Evolutionary conservation across 2,888 invertebrate genomes (phyloP).

Genomic region (Tenodera sinensis): DNA sequence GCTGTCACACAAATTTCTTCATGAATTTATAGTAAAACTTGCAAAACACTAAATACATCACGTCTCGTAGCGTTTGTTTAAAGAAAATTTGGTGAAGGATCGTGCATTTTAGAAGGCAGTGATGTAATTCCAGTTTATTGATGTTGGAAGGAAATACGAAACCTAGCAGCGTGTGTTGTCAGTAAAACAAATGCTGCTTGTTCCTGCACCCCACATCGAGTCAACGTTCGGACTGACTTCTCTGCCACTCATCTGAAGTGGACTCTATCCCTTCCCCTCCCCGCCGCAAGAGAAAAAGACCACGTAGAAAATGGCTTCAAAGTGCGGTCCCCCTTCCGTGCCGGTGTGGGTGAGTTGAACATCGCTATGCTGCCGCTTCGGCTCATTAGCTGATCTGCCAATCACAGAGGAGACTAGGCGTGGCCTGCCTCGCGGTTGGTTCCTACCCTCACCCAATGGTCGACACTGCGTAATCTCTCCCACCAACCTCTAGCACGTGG

Average conservation of each 20-base stretch:
- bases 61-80: too few relatives aligned
- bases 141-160: too few relatives aligned
- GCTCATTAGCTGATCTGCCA: conserved; percentile 22
- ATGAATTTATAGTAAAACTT: background rate
- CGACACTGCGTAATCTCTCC: background rate
- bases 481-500: background rate
- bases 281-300: background rate
- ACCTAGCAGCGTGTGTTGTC: too few relatives aligned
- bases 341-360: conserved; percentile 1
- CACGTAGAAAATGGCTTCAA: background rate
- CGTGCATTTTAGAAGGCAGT: too few relatives aligned
- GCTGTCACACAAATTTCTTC: background rate
- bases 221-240: conserved; percentile 1
- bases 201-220: background rate
- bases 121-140: too few relatives aligned
- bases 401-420: conserved; percentile 13
- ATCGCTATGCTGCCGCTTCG: conserved; percentile 9
- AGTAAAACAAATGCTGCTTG: too few relatives aligned
- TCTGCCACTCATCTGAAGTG: conserved; percentile 1
- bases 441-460: conserved; percentile 11
- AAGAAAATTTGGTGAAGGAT: too few relatives aligned
- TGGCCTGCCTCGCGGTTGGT: conserved; percentile 17
- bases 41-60: background rate
- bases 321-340: background rate
- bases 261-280: background rate